These are phyloP conservation scores for Allobates femoralis DNA, from an alignment of 2,797 vertebrate species.

Conservation along the genomic window DNA sequence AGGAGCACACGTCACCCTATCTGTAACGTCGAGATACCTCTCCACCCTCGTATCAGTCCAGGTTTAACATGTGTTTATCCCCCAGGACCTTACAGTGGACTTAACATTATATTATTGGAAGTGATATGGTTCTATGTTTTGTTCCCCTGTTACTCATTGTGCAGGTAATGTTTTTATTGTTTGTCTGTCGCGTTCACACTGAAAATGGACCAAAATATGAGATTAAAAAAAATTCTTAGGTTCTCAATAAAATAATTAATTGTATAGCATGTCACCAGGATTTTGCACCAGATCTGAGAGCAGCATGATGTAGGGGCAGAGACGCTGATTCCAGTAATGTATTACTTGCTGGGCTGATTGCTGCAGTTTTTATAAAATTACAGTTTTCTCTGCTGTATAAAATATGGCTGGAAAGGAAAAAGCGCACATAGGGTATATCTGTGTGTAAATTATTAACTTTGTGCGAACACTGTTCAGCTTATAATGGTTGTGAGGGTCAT, in stretches of 20 bases:
- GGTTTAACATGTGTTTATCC: slow-evolving; percentile 36
- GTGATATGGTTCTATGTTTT: slow-evolving; percentile 56
- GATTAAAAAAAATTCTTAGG: too few relatives aligned
- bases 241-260: too few relatives aligned
- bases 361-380: too few relatives aligned
- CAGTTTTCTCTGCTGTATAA: too few relatives aligned
- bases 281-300: neutral
- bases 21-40: neutral
- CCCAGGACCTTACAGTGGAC: slow-evolving; percentile 41
- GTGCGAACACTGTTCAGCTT: too few relatives aligned
- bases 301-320: too few relatives aligned
- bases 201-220: slow-evolving; percentile 49
- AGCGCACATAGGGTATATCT: too few relatives aligned
- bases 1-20: neutral
- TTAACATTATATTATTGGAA: slow-evolving; percentile 38
- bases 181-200: slow-evolving; percentile 17
- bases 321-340: too few relatives aligned
- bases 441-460: too few relatives aligned
- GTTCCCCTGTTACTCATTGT: slow-evolving; percentile 45
- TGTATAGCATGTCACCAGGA: neutral
- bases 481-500: too few relatives aligned
- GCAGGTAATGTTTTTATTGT: slow-evolving; percentile 36
- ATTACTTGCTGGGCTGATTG: too few relatives aligned
- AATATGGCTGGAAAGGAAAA: too few relatives aligned
- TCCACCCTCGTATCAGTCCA: neutral